Base-by-base conservation (phyloP, 2,797 vertebrate species). In the Cephalopachus bancanus region DNA sequence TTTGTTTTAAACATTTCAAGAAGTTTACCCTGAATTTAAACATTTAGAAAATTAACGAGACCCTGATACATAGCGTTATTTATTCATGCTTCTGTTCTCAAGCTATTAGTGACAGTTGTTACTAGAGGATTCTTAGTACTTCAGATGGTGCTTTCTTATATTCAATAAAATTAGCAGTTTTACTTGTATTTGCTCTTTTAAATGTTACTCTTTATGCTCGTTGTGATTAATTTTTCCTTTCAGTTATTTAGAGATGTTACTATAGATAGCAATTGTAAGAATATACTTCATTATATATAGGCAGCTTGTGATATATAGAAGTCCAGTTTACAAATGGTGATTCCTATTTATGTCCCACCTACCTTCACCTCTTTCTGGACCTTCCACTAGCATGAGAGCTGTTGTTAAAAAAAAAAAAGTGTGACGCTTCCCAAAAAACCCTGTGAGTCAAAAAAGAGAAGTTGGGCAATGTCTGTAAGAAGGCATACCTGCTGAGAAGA, bases 241-340 rank as follows among this genome's bases (percentile, higher is more conserved):
- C 22, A 81, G 26, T 65, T 91, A 89, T 86, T 87, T 95, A 92
- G 83, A 93, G 11, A 84, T 84, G 22, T 51, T 89, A 53, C 80
- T 91, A 75, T n/a, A 91, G 57, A 26, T 62, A 83, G 65, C 83
- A 83, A 10, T 72, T 88, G 62, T 8, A 24, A 60, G 30, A 76
- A 15, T 92, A 53, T 83, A 59, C 10, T 79, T 90, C 7, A 26
- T 92, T 85, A 60, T 33, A 12, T 76, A 12, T 51, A 64, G 62
- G 62, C 67, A 85, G n/a, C 53, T 84, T 91, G 15, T 69, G 53
- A 59, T 81, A 7, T 19, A 53, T 26, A 80, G 57, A 92, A 87
- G 62, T 88, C 15, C 67, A 91, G 8, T 79, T 96, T 87, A 91
- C 7, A 49, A 30, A 28, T 80, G 51, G 74, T 81, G 44, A 64